Percentiles rank a stretch among this genome's conserved stretches.
phyloP scores from a whole-genome alignment of 2,113 vertebrate species.

The Sebastes schlegelii region DNA sequence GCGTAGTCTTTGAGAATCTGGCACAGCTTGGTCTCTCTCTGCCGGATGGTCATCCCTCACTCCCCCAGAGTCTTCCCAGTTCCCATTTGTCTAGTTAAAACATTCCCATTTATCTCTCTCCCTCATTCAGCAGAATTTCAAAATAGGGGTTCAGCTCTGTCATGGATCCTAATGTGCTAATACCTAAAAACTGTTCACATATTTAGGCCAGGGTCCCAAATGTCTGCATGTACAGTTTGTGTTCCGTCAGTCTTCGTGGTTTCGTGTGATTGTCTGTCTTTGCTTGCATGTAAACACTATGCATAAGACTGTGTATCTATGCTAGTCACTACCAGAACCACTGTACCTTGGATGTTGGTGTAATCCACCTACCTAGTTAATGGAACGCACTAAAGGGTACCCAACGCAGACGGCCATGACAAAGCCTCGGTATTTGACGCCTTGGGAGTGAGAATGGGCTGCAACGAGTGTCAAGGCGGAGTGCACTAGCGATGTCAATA shows the following conservation, averaged over 20 bases:
- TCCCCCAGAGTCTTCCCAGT: constrained; percentile 44
- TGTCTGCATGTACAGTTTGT: constrained; percentile 5
- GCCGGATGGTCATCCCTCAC: constrained; percentile 48
- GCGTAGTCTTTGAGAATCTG: constrained; percentile 65
- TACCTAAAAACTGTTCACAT: constrained; percentile 53
- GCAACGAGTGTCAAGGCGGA: no score
- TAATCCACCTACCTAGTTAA: not conserved
- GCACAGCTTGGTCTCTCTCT: constrained; percentile 40
- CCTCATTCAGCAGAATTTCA: constrained; percentile 5
- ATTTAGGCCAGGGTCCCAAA: constrained; percentile 33
- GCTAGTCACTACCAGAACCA: not conserved
- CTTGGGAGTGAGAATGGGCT: no score
- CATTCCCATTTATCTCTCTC: constrained; percentile 5
- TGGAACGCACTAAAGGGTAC: no score
- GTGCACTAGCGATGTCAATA: no score
- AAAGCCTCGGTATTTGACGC: no score
- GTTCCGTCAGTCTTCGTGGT: not conserved
- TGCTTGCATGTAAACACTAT: not conserved
- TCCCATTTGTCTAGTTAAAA: constrained; percentile 39
- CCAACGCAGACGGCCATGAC: no score
- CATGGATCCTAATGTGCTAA: constrained; percentile 41
- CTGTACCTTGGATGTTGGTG: not conserved
- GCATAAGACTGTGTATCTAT: not conserved
- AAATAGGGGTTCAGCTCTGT: constrained; percentile 4
- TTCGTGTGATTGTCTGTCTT: constrained; percentile 10